phyloP scores from a whole-genome alignment of 2,113 vertebrate species.

The Xiphophorus maculatus region DNA sequence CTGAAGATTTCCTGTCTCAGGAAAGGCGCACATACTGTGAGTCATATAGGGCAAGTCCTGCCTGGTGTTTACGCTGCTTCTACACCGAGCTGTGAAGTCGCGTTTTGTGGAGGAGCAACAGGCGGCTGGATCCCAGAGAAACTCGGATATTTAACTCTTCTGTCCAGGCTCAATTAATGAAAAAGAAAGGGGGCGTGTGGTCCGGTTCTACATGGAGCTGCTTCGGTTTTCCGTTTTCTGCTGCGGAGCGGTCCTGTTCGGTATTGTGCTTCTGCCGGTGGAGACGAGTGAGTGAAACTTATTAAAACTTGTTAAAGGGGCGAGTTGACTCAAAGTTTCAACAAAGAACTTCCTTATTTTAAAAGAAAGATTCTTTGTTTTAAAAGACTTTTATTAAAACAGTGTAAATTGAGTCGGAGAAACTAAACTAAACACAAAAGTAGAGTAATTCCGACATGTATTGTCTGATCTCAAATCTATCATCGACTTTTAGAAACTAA shows the following conservation, averaged over 20 bases:
- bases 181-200: constrained; percentile 28
- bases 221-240: constrained; percentile 73
- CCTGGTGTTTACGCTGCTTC: constrained; percentile 47
- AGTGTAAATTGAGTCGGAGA: neutral
- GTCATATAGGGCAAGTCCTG: constrained; percentile 62
- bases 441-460: neutral
- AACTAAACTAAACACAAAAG: neutral
- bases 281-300: constrained; percentile 66
- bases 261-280: constrained; percentile 32
- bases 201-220: constrained; percentile 66
- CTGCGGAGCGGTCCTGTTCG: constrained; percentile 67
- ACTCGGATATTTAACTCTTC: constrained; percentile 14
- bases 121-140: constrained; percentile 21
- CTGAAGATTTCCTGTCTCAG: constrained; percentile 76
- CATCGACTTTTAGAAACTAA: neutral
- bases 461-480: neutral
- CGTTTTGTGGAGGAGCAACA: constrained; percentile 30
- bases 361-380: neutral
- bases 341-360: neutral
- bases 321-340: too few relatives aligned
- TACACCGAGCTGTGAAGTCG: constrained; percentile 30
- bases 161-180: constrained; percentile 56
- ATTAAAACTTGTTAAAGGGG: neutral
- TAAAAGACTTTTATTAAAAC: neutral
- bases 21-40: constrained; percentile 58